Evolutionary conservation across 2,888 invertebrate species (phyloP), one percentile per base, ranked within the genome.

Genomic region (Isotomurus palustris): DNA sequence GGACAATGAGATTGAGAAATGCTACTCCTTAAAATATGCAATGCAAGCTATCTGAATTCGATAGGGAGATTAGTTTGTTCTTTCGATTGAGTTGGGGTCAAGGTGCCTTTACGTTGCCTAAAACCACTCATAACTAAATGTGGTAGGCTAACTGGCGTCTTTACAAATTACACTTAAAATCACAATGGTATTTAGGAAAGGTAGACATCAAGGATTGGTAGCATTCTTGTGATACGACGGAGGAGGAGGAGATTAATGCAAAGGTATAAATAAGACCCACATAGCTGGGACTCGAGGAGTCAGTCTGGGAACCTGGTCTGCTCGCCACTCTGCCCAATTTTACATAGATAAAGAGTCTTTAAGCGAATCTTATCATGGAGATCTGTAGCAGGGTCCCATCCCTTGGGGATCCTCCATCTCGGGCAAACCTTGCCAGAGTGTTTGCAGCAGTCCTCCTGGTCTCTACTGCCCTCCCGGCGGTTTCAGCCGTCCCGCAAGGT

Each of bases 301-400:
- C 59, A 64, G 64, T 64, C 61, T 61, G 61, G 58, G 61, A 64
- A 58, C 43, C 59, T 59, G 58, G 64, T 57, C 61, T 64, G 64
- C 61, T 64, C 61, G 43, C 54, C 64, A 53, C 64, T 43, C 43
- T 43, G 43, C 43, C 43, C 22, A 43, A 22, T 43, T 43, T 43
- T 22, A 6, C 12, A 6, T 43, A n/a, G n/a, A n/a, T 43, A 17
- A 43, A 43, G 4, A 12, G 21, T 43, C 12, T 43, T 17, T 43
- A n/a, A n/a, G n/a, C n/a, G n/a, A n/a, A n/a, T n/a, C n/a, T 28
- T 27, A 25, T 47, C 3, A 22, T 24, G 4, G 27, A 45, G 27
- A 12, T 3, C 22, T 24, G 12, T 25, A 32, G 28, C 22, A 49
- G 14, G 17, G 32, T n/a, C 29, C 14, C 14, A 10, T 21, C 22